Conservation (phyloP, 1,140 invertebrate genomes). For the Whitmania pigra region DNA sequence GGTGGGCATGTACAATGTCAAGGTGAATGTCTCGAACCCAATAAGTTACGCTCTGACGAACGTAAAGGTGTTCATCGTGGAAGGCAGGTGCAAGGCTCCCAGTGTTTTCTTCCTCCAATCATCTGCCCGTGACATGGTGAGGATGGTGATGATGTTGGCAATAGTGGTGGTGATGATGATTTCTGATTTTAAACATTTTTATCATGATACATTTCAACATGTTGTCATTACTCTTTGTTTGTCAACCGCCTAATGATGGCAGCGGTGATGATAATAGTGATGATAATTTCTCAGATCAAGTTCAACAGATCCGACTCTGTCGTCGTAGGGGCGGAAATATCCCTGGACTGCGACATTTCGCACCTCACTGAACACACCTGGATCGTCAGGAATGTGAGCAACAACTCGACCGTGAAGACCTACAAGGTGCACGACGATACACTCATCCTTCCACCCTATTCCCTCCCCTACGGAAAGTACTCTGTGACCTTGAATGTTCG, state of each 20-base stretch:
- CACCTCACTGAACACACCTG: background rate
- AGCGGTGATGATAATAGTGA: no score
- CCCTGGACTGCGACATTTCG: background rate
- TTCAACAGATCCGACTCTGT: background rate
- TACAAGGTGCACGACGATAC: background rate
- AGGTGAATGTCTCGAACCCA: background rate
- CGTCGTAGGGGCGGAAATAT: background rate
- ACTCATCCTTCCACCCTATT: background rate
- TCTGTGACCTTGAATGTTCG: background rate
- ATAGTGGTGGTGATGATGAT: no score
- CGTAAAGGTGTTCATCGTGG: background rate
- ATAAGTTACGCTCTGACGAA: background rate
- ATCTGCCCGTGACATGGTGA: background rate
- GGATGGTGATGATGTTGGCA: no score
- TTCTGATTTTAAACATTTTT: no score
- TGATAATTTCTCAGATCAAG: background rate
- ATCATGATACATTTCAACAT: no score
- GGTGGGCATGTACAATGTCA: background rate
- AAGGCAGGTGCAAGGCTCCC: background rate
- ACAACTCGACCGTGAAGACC: background rate
- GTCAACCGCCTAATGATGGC: no score
- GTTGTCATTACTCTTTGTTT: no score
- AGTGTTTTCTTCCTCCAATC: background rate
- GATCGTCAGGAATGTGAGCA: background rate
- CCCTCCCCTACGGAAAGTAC: background rate